Base-by-base conservation (phyloP, 2,888 invertebrate genomes). In the Coecobrya sp. region DNA sequence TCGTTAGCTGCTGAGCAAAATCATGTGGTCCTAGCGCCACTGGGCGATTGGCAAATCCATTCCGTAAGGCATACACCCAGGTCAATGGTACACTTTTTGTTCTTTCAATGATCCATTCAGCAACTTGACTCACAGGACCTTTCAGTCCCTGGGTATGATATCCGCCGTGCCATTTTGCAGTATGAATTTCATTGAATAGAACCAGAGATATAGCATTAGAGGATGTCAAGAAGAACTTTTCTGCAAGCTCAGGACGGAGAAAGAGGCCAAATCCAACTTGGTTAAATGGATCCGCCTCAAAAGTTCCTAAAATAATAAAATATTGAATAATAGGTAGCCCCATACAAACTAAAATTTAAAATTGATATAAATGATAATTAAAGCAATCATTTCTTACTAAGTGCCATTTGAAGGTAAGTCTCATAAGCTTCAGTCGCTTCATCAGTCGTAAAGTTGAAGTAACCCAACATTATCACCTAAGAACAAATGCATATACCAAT, bases 171-270 rank as follows among this genome's bases (percentile, higher is more conserved):
- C 95, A 95, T 92, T 94, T 95, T 5, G 95, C 95, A 0, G 95
- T 95, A 55, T 95, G 95, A 85, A 95, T 95, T 84, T 95, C 95
- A 91, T 95, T 95, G 36, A 95, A 95, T 16, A 95, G 68, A 4
- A 95, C 94, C 62, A 95, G 62, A n/a, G 95, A 95, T 55, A 95
- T 95, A n/a, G 94, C 91, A 65, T 94, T 94, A 7, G 94, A 93
- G 0, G 94, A 93, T 0, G 93, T 93, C 8, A 95, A 70, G 68
- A 94, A 95, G 73, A 93, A 95, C 81, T 94, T 95, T 73, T 94
- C 93, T 16, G 94, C 95, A 25, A 95, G 85, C 22, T 93, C 88
- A 4, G 79, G 91, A 19, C 88, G 86, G 16, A 95, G 91, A 88
- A 95, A 93, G 2, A 94, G 45, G 13, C 94, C 95, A 68, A 93